Conservation (phyloP, 2,888 invertebrate species). For the Dynastes grantii region DNA sequence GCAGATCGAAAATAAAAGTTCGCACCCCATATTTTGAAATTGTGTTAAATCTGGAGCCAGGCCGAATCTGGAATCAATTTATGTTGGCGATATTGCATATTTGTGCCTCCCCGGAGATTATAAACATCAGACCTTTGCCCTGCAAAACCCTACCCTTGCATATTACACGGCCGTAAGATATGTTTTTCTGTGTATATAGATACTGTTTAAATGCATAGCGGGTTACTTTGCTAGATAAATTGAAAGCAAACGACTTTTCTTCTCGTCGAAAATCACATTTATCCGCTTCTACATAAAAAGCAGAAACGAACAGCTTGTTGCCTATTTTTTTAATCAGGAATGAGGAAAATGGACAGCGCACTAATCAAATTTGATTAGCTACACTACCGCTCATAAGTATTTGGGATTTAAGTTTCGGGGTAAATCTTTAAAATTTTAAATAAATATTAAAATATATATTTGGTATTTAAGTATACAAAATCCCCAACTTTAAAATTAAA, state of each 20-base stretch:
- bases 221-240: conserved; percentile 32
- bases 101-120: conserved; percentile 69
- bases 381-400: too few relatives aligned
- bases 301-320: not conserved
- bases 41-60: conserved; percentile 67
- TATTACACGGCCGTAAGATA: conserved; percentile 58
- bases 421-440: too few relatives aligned
- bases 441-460: too few relatives aligned
- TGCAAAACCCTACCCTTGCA: conserved; percentile 60
- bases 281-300: not conserved
- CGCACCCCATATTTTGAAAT: conserved; percentile 66
- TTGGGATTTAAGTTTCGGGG: too few relatives aligned
- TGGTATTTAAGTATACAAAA: too few relatives aligned
- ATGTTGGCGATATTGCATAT: conserved; percentile 71
- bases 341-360: not conserved
- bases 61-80: conserved; percentile 70
- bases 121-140: conserved; percentile 53
- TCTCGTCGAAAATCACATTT: conserved; percentile 10
- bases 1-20: conserved; percentile 63
- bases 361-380: too few relatives aligned
- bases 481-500: too few relatives aligned
- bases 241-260: conserved; percentile 17
- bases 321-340: not conserved
- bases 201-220: conserved; percentile 32
- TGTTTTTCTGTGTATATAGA: conserved; percentile 44